Evolutionary conservation across 2,113 vertebrate species (phyloP).

Genomic region (Callipepla californica): DNA sequence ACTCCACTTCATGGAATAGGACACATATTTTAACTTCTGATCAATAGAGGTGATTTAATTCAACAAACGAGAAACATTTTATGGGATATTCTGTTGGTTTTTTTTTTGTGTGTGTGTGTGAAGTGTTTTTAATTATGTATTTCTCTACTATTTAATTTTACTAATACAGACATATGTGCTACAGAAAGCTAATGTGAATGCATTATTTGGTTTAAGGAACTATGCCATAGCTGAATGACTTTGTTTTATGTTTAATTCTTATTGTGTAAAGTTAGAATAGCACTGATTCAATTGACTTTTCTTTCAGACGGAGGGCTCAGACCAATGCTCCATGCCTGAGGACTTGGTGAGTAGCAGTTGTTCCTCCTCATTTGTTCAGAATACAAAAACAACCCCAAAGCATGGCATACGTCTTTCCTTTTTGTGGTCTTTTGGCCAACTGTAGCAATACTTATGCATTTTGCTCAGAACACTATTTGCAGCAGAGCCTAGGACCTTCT

Average conservation of each 20-base stretch:
- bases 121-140: background rate
- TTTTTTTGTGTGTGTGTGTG: background rate
- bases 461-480: background rate
- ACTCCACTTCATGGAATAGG: background rate
- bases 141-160: background rate
- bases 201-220: background rate
- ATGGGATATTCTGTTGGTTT: background rate
- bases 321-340: conserved; percentile 94
- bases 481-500: background rate
- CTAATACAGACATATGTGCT: background rate
- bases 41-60: background rate
- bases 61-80: background rate
- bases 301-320: conserved; percentile 88
- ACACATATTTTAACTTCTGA: background rate
- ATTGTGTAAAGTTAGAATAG: background rate
- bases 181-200: background rate
- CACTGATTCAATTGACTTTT: conserved; percentile 28
- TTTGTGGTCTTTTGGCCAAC: background rate
- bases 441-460: background rate
- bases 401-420: background rate
- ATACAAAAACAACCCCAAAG: background rate
- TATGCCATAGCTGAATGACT: background rate
- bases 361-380: conserved; percentile 9
- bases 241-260: background rate
- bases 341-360: conserved; percentile 87